Base-by-base conservation (phyloP, 2,113 vertebrate genomes). In the Thryonomys swinderianus region DNA sequence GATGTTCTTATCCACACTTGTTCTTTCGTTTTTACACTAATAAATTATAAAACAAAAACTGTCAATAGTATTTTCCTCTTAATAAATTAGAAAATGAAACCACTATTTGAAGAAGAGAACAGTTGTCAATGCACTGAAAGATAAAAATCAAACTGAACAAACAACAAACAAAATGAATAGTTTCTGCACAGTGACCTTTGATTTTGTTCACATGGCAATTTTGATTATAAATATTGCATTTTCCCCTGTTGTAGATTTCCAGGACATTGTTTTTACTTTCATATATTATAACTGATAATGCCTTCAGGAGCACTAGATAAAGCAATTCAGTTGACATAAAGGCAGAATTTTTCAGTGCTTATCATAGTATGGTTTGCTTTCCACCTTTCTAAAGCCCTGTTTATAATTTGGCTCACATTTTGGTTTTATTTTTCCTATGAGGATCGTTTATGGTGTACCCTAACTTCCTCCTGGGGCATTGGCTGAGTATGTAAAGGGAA, bases 401-500 rank as follows among this genome's bases (percentile, higher is more conserved):
- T 93, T 95, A 82, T 93, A 95, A 90, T 94, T 94, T 83, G 91
- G 84, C 90, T 66, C 96, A 82, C 40, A 91, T 87, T 96, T 94
- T 85, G 80, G 71, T 64, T 95, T 96, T 96, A 91, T 96, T 96
- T 96, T 85, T 79, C 73, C 76, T 91, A 4, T 96, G 74, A 81
- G 83, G 86, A 95, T 91, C 85, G 89, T 91, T 96, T 91, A 37
- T 95, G 57, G 53, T 90, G 0, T 93, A 69, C 85, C 61, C 32
- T 84, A 96, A 91, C 59, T 91, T 93, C 17, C 80, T 96, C 85
- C 84, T 90, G 80, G 96, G 92, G 96, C 80, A 88, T 57, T 94
- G 79, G 74, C 61, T 95, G 91, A 96, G 91, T 97, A 91, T 92
- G 40, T 96, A 97, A 97, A 97, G 97, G 93, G 94, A 97, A 98